Evolutionary conservation across 2,888 invertebrate species (phyloP).

Genomic region (Apodemia zela): DNA sequence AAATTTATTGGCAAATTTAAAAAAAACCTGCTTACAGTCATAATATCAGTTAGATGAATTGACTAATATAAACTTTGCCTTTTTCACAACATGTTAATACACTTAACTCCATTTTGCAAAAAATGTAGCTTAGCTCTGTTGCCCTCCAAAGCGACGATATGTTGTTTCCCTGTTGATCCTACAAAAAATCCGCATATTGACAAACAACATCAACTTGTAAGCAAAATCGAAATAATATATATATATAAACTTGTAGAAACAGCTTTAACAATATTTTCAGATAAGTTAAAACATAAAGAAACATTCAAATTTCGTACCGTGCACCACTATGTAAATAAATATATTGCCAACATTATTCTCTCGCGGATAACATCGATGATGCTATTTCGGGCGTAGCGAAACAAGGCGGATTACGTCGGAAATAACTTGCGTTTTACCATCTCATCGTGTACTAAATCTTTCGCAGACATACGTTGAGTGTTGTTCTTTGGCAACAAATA

Average conservation of each 20-base stretch:
- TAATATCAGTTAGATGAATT: too few species aligned
- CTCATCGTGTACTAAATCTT: constrained; percentile 53
- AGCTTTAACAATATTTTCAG: neutral
- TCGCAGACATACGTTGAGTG: constrained; percentile 60
- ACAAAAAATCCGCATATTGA: too few species aligned
- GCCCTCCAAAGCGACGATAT: too few species aligned
- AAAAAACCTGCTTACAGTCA: too few species aligned
- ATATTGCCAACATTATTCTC: constrained; percentile 48
- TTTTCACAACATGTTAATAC: too few species aligned
- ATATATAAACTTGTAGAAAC: neutral
- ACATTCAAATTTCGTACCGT: constrained; percentile 30
- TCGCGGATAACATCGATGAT: constrained; percentile 70
- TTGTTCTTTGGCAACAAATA: constrained; percentile 32
- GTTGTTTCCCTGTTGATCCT: too few species aligned
- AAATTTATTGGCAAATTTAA: too few species aligned
- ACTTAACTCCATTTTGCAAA: too few species aligned
- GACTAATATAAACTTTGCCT: too few species aligned
- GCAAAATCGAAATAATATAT: too few species aligned
- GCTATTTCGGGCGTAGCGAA: constrained; percentile 71
- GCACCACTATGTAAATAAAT: constrained; percentile 59
- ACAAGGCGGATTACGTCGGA: constrained; percentile 71
- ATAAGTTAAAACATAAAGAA: neutral
- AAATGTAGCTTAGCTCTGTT: too few species aligned
- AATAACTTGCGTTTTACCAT: constrained; percentile 63
- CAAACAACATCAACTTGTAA: too few species aligned